Evolutionary conservation across 1,140 invertebrate species (phyloP), one percentile per base, ranked within the genome.

Genomic region (Mycetomoellerius zeteki): DNA sequence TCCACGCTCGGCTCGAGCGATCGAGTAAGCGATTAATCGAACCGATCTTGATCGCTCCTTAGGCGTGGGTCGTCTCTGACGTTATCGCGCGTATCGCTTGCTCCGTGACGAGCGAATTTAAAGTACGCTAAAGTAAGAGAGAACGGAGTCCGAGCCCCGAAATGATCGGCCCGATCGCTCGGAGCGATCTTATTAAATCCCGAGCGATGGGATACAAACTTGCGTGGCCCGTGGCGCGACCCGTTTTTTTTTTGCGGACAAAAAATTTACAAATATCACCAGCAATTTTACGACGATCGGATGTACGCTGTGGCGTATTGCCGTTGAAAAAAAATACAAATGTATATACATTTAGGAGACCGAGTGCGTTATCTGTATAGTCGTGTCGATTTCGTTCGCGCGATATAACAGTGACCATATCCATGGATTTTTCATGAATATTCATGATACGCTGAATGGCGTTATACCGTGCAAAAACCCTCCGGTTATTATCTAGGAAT

Each of bases 351-450:
- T 37, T 85, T 86, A 77, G 78, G 52, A 69, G 60, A 82, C 75
- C 77, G 78, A 69, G 64, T 21, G 72, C 76, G 85, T 88, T 82
- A 89, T 89, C 89, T 37, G 80, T 72, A 78, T 85, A 43, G 37
- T 81, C 78, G 87, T 88, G 76, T 81, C 85, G 87, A 91, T 91
- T 88, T 78, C 87, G 86, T 71, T 37, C 58, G 85, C 62, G 80
- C 87, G 88, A 91, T 89, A 86, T 82, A 86, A 85, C 71, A 71
- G 73, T 69, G 77, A 86, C 90, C 84, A 77, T 89, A 76, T 86
- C 78, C 65, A 56, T 33, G 84, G 50, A 86, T 88, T 89, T 92
- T 88, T 89, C 84, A 92, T 92, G 91, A 88, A 92, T 92, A 92
- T 91, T 91, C 91, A 92, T 91, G 86, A 52, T 30, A 10, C 65